A percentile compares a stretch with the other conserved stretches of the same genome.
phyloP scores from a whole-genome alignment of 1,140 invertebrate species.

The Matsumurasca onukii region DNA sequence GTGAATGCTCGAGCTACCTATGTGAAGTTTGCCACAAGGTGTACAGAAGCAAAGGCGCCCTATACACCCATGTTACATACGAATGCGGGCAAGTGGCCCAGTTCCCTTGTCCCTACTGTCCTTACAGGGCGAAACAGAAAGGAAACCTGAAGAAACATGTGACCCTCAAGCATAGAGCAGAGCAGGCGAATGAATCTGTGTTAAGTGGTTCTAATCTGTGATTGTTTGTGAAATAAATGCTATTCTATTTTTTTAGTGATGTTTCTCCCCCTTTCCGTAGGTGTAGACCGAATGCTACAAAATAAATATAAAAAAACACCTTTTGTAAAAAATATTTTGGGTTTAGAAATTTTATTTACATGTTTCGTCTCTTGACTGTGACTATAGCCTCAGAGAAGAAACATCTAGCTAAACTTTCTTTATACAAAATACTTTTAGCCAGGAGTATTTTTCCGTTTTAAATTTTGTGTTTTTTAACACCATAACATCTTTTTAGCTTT shows the following conservation, averaged over 20 bases:
- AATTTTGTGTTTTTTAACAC: too few species aligned
- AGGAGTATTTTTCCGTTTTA: too few species aligned
- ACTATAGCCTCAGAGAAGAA: too few species aligned
- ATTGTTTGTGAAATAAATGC: slow-evolving; percentile 41
- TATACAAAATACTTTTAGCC: too few species aligned
- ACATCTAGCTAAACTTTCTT: too few species aligned
- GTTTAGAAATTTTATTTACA: too few species aligned
- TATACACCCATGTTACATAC: slow-evolving; percentile 50
- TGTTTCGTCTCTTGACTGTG: too few species aligned
- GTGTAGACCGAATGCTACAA: too few species aligned
- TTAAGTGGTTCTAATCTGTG: slow-evolving; percentile 44
- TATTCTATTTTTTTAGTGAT: background rate
- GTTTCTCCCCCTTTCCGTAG: too few species aligned
- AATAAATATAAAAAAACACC: too few species aligned
- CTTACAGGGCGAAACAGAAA: slow-evolving; percentile 51
- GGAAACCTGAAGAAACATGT: slow-evolving; percentile 46
- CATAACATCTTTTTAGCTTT: too few species aligned
- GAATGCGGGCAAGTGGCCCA: slow-evolving; percentile 54
- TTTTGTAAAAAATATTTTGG: too few species aligned
- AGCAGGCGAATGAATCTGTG: background rate
- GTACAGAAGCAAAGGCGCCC: slow-evolving; percentile 52
- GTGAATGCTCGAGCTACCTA: background rate
- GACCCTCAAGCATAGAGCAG: slow-evolving; percentile 41
- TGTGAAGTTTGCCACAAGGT: slow-evolving; percentile 50
- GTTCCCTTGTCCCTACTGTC: slow-evolving; percentile 52